phyloP scores from a whole-genome alignment of 2,797 vertebrate genomes.

The Acipenser transmontanus region DNA sequence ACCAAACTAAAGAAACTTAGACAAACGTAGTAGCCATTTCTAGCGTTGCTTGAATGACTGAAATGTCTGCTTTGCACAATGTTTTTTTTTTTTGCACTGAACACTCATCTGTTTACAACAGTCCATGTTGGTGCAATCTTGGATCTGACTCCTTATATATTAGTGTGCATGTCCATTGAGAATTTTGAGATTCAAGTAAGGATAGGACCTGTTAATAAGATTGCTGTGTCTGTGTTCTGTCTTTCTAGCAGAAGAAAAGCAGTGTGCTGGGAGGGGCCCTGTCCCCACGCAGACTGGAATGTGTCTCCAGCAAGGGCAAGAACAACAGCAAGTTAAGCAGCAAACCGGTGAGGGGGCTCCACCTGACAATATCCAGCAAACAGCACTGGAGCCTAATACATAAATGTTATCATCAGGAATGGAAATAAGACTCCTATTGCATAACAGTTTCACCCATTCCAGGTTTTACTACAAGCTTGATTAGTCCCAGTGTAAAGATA shows the following conservation, averaged over 20 bases:
- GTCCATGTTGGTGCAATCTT: not conserved
- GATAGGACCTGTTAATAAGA: not conserved
- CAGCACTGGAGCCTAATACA: too few species aligned
- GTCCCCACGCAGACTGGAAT: slow-evolving; percentile 61
- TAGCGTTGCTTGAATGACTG: not conserved
- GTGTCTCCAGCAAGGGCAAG: slow-evolving; percentile 58
- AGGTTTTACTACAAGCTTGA: too few species aligned
- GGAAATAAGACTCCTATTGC: too few species aligned
- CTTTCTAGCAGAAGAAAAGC: slow-evolving; percentile 61
- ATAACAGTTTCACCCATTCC: too few species aligned
- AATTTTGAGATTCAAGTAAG: not conserved
- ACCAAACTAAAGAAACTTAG: not conserved
- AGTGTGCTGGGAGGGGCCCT: slow-evolving; percentile 60
- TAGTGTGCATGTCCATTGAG: too few species aligned
- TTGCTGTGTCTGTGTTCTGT: not conserved
- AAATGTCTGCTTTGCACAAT: too few species aligned
- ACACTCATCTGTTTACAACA: not conserved
- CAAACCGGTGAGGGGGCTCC: slow-evolving; percentile 49
- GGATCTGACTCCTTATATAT: not conserved
- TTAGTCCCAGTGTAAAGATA: too few species aligned
- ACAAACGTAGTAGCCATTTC: not conserved
- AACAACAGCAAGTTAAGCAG: slow-evolving; percentile 60
- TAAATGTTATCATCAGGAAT: too few species aligned
- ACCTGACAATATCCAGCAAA: too few species aligned
- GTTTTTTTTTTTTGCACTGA: too few species aligned